A percentile compares a stretch with the other conserved stretches of the same genome.
Evolutionary conservation across 2,888 invertebrate genomes (phyloP).

Genomic region (Piscicola geometra): DNA sequence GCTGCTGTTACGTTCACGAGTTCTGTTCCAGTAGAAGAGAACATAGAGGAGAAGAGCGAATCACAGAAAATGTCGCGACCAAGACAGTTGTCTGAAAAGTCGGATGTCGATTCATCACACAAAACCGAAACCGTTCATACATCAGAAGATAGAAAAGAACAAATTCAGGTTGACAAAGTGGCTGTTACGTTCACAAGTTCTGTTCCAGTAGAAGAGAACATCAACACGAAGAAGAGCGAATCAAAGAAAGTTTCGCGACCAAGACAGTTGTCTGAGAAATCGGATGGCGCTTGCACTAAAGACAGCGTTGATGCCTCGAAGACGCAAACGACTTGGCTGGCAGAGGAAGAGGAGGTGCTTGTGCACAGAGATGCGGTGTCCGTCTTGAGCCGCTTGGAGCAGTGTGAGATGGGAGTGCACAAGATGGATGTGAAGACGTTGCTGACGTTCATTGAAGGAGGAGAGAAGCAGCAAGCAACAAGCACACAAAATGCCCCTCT

Average conservation of each 20-base stretch:
- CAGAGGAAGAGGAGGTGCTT: not conserved
- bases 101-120: no score
- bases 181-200: not conserved
- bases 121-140: not conserved
- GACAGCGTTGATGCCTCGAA: not conserved
- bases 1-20: not conserved
- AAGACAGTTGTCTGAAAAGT: not conserved
- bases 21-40: not conserved
- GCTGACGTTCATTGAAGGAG: conserved; percentile 10
- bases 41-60: no score
- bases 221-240: no score
- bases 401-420: conserved; percentile 1
- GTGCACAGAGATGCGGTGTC: not conserved
- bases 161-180: not conserved
- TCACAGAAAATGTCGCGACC: no score
- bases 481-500: not conserved
- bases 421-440: not conserved
- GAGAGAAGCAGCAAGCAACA: not conserved
- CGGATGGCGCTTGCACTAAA: no score
- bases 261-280: not conserved
- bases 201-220: not conserved
- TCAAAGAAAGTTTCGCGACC: no score
- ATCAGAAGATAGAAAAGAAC: not conserved
- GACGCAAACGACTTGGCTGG: not conserved
- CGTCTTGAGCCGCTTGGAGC: not conserved